Evolutionary conservation across 1,140 invertebrate genomes (phyloP), one percentile per base, ranked within the genome.

Genomic region (Pectinophora gossypiella): DNA sequence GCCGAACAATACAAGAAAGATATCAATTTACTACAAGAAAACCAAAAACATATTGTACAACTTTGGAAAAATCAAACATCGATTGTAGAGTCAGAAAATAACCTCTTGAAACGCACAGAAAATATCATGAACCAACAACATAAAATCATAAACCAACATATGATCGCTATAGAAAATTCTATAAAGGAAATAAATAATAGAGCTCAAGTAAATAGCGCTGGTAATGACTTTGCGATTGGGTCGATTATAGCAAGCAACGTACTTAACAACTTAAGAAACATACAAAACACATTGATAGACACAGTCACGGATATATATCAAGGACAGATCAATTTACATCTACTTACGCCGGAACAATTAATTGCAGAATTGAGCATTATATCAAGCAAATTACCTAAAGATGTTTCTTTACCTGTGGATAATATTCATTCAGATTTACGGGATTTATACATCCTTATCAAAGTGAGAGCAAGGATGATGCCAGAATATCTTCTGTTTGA

Each of bases 231-330:
- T 15, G 10, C 42, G 3, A 44, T 44, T 20, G 42, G 42, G 13
- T 19, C 42, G 7, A 19, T 44, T 13, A 44, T 44, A 21, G 42
- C 42, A 44, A 44, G 15, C 19, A 44, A 44, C 10, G 12, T 44
- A 21, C 42, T 44, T 19, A 9, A 15, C 19, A 38, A 46, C 19
- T 10, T 59, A 49, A 53, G 21, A 48, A 46, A 15, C 2, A 38
- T 53, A 13, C 56, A 59, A 46, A 21, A 49, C 46, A 27, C 32
- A 36, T 20, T 59, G 9, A 22, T 59, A 12, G 51, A 59, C 18
- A 59, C 56, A 2, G n/a, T 59, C n/a, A 54, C 47, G 6, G 38
- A 49, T 19, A 50, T 59, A 15, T 46, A 49, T 36, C 35, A 54
- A 38, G 56, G 56, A 10, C 35, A 42, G 23, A n/a, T 59, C 6